These are phyloP conservation scores for Cartodere bifasciata DNA, from an alignment of 2,888 invertebrate genomes.

Conservation along the genomic window DNA sequence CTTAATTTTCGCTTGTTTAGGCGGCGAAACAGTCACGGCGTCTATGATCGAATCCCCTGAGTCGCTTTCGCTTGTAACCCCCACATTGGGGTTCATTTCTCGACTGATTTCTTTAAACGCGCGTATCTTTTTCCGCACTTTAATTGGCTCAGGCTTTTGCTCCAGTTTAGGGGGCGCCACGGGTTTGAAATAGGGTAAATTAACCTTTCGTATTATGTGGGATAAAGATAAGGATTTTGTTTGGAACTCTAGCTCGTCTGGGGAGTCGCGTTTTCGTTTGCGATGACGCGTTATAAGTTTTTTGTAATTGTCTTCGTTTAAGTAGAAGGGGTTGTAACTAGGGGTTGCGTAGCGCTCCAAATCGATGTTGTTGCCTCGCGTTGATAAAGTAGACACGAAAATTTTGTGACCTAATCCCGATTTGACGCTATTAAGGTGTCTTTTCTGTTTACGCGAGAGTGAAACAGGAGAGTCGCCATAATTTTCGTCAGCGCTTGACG, in stretches of 20 bases:
- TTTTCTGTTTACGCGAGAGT: slow-evolving; percentile 44
- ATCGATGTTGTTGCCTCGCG: slow-evolving; percentile 31
- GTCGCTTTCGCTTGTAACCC: slow-evolving; percentile 23
- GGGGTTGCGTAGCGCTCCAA: slow-evolving; percentile 31
- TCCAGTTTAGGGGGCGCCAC: slow-evolving; percentile 17
- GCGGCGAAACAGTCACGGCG: slow-evolving; percentile 15
- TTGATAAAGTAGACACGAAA: slow-evolving; percentile 36
- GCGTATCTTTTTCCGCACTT: slow-evolving; percentile 17
- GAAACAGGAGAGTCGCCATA: slow-evolving; percentile 53
- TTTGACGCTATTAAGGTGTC: slow-evolving; percentile 37
- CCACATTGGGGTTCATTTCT: slow-evolving; percentile 3
- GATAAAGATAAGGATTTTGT: slow-evolving; percentile 63
- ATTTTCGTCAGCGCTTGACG: slow-evolving; percentile 58
- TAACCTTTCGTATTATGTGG: slow-evolving; percentile 46
- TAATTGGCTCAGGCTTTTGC: slow-evolving; percentile 23
- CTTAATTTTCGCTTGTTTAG: too few species aligned
- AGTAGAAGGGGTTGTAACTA: slow-evolving; percentile 36
- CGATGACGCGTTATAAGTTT: slow-evolving; percentile 60
- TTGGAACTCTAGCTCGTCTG: slow-evolving; percentile 64
- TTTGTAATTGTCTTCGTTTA: slow-evolving; percentile 52
- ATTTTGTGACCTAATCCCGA: slow-evolving; percentile 28
- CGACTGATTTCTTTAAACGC: slow-evolving; percentile 13
- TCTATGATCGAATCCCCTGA: slow-evolving; percentile 22
- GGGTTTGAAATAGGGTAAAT: slow-evolving; percentile 32
- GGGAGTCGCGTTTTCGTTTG: slow-evolving; percentile 53